phyloP scores from a whole-genome alignment of 2,797 vertebrate species.

The Clarias laeviceps region DNA sequence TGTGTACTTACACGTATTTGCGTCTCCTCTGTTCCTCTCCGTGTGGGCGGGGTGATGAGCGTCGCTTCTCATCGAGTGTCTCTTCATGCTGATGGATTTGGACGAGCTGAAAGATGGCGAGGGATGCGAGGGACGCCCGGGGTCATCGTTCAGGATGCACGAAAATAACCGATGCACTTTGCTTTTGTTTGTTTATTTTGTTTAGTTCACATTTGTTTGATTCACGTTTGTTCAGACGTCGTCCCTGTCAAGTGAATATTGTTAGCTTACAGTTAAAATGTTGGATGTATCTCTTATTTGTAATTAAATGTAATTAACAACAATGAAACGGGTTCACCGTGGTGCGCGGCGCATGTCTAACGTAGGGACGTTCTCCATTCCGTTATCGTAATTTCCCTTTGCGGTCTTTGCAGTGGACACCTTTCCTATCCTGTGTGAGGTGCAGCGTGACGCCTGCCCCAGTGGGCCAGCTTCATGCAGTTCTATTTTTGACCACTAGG shows the following conservation, averaged over 20 bases:
- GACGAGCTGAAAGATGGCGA: constrained; percentile 37
- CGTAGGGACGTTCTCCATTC: not conserved
- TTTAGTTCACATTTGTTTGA: too few relatives aligned
- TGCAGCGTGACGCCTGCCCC: not conserved
- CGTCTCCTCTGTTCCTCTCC: constrained; percentile 8
- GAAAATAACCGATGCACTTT: not conserved
- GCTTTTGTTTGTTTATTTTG: not conserved
- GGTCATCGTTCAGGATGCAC: constrained; percentile 44
- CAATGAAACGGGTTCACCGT: not conserved
- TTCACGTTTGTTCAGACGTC: too few relatives aligned
- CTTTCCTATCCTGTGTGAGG: not conserved
- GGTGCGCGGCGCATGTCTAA: not conserved
- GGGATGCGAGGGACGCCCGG: constrained; percentile 22
- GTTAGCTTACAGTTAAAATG: too few relatives aligned
- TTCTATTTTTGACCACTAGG: not conserved
- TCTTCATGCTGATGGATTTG: constrained; percentile 27
- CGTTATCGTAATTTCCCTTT: not conserved
- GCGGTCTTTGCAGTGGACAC: not conserved
- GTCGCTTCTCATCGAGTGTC: constrained; percentile 37
- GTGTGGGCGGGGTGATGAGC: constrained; percentile 51
- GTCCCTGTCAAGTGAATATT: too few relatives aligned
- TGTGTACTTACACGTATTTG: not conserved
- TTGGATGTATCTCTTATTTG: too few relatives aligned
- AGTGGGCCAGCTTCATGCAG: not conserved
- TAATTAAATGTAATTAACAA: too few relatives aligned